Evolutionary conservation across 2,888 invertebrate genomes (phyloP), one percentile per base, ranked within the genome.

Genomic region (Leucophenga montana): DNA sequence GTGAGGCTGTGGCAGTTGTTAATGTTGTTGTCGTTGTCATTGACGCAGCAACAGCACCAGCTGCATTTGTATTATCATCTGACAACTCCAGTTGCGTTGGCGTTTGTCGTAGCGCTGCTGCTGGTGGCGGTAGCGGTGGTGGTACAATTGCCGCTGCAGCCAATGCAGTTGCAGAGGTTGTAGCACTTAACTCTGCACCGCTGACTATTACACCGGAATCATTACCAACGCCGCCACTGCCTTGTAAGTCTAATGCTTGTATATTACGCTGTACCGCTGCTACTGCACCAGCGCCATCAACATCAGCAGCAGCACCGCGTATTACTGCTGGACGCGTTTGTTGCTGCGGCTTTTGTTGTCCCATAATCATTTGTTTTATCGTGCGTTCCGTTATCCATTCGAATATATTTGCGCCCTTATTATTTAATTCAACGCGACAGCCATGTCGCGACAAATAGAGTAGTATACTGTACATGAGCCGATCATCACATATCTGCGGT

Each of bases 361-460:
- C 83, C 33, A 88, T 77, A 71, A 89, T 86, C 11, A 88, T 67
- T 72, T 88, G 85, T n/a, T 86, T 83, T 61, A 88, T 83, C 39
- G 86, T 86, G 62, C 80, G 82, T 76, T 92, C 92, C 44, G 91
- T 90, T 61, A 94, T 89, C 75, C 94, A 90, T 82, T 93, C 93
- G 46, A 94, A 88, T n/a, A 94, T 92, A n/a, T 92, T 91, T 72
- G 92, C 92, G 6, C 92, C 92, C 80, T 93, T 91, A 84, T 95
- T 95, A 71, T 91, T 90, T 8, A 91, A 89, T 69, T 91, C 91
- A 20, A 93, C 89, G 80, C 91, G 91, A 73, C 92, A 91, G 3
- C 92, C 93, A 78, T 91, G 91, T 76, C 92, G 91, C 5, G 93
- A 91, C 66, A 95, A 89, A 86, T 92, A 95, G 84, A 94, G 94